Percentiles rank a stretch among this genome's conserved stretches.
Evolutionary conservation across 2,888 invertebrate species (phyloP).

Genomic region (Axea sp.): DNA sequence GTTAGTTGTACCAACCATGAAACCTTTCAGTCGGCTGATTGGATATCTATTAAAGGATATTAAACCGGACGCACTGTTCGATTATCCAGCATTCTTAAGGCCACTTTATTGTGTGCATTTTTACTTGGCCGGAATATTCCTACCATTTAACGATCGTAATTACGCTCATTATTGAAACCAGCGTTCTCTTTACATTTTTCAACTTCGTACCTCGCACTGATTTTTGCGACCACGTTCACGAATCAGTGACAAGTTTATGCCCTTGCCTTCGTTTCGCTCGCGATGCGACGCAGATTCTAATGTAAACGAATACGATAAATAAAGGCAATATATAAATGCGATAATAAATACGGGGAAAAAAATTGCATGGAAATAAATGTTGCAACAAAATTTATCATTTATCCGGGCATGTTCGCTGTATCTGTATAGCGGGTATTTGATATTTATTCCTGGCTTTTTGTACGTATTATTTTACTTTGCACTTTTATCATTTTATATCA

Average conservation of each 20-base stretch:
- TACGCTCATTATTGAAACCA: slow-evolving; percentile 26
- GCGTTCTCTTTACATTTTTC: slow-evolving; percentile 5
- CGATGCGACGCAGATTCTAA: slow-evolving; percentile 3
- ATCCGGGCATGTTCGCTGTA: too few species aligned
- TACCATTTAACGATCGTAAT: slow-evolving; percentile 32
- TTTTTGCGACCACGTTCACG: neutral
- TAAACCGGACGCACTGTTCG: slow-evolving; percentile 57
- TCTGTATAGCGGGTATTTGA: too few species aligned
- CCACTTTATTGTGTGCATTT: slow-evolving; percentile 30
- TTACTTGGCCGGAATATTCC: slow-evolving; percentile 12
- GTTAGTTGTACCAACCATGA: slow-evolving; percentile 64
- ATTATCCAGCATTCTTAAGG: slow-evolving; percentile 35
- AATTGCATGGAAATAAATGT: too few species aligned
- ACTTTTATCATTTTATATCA: too few species aligned
- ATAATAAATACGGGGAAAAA: too few species aligned
- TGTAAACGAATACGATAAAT: slow-evolving; percentile 6
- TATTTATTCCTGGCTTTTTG: too few species aligned
- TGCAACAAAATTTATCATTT: too few species aligned
- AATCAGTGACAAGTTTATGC: slow-evolving; percentile 19
- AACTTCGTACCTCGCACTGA: neutral
- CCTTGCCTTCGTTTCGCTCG: neutral
- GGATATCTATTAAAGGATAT: slow-evolving; percentile 73
- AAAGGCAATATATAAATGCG: too few species aligned
- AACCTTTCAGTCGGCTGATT: slow-evolving; percentile 59
- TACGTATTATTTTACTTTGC: too few species aligned